Evolutionary conservation across 1,140 invertebrate species (phyloP).

Genomic region (Aphis craccivora): DNA sequence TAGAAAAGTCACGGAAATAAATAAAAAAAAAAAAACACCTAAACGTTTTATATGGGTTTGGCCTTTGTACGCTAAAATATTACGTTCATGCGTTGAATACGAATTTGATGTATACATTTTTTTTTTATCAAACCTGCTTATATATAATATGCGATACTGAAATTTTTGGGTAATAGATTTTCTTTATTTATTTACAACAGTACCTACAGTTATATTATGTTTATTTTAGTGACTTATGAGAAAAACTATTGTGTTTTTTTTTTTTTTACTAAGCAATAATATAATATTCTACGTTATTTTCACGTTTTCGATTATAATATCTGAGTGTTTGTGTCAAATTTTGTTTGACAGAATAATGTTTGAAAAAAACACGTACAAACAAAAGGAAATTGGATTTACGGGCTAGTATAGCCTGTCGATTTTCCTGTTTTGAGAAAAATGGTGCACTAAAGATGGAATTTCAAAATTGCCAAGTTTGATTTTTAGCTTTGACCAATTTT

Average conservation of each 20-base stretch:
- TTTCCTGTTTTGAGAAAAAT: constrained; percentile 25
- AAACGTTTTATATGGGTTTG: constrained; percentile 14
- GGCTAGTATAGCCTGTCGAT: constrained; percentile 3
- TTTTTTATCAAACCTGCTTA: constrained; percentile 8
- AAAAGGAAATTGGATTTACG: constrained; percentile 42
- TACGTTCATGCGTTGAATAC: constrained; percentile 21
- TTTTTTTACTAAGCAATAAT: not conserved
- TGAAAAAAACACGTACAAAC: constrained; percentile 22
- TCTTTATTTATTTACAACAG: not conserved
- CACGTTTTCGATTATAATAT: constrained; percentile 40
- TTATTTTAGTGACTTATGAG: not conserved
- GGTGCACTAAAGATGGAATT: not conserved
- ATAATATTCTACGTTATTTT: not conserved
- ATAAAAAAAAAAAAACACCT: constrained; percentile 40
- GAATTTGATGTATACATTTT: not conserved
- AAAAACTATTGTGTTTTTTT: not conserved
- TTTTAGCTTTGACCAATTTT: not conserved
- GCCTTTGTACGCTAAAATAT: constrained; percentile 31
- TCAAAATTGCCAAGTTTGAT: constrained; percentile 26
- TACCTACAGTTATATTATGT: not conserved
- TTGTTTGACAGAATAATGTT: constrained; percentile 30
- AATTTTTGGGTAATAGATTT: constrained; percentile 3
- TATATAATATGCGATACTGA: not conserved
- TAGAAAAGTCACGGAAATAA: constrained; percentile 31
- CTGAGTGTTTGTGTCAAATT: constrained; percentile 32